Conservation (phyloP, 2,888 invertebrate genomes). For the Steinernema scapterisci region DNA sequence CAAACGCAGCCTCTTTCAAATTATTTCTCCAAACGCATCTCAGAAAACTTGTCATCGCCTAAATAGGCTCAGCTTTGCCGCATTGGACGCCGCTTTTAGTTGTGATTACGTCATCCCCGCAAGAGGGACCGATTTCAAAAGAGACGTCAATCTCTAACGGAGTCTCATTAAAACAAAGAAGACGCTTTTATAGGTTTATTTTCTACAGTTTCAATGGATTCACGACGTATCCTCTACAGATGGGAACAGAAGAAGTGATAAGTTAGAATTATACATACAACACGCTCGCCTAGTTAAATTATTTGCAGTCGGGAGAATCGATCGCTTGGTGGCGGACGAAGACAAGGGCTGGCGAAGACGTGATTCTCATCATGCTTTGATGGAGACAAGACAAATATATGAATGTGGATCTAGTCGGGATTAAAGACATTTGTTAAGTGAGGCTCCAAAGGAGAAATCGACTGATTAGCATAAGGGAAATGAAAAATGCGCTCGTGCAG, state of each 20-base stretch:
- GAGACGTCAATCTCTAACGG: no score
- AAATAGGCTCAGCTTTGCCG: no score
- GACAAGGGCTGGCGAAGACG: neutral
- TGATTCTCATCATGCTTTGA: conserved; percentile 24
- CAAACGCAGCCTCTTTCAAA: no score
- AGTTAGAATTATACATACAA: conserved; percentile 27
- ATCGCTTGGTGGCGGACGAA: neutral
- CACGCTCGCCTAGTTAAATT: conserved; percentile 24
- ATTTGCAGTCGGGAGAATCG: conserved; percentile 23
- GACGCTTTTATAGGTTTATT: conserved; percentile 26
- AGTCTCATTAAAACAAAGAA: no score
- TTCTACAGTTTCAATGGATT: conserved; percentile 6
- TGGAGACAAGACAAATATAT: conserved; percentile 7
- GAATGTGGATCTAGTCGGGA: conserved; percentile 7
- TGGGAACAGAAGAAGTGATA: conserved; percentile 1
- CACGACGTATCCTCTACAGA: conserved; percentile 19
- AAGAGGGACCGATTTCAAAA: no score
- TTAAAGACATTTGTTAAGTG: conserved; percentile 27
- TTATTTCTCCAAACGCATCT: no score
- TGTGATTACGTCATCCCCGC: no score
- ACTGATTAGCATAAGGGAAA: conserved; percentile 2
- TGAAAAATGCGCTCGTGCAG: neutral
- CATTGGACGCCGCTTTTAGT: no score
- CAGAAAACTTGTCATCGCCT: no score
- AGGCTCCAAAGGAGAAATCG: conserved; percentile 5